Base-by-base conservation (phyloP, 2,113 vertebrate species). In the Astur gentilis region DNA sequence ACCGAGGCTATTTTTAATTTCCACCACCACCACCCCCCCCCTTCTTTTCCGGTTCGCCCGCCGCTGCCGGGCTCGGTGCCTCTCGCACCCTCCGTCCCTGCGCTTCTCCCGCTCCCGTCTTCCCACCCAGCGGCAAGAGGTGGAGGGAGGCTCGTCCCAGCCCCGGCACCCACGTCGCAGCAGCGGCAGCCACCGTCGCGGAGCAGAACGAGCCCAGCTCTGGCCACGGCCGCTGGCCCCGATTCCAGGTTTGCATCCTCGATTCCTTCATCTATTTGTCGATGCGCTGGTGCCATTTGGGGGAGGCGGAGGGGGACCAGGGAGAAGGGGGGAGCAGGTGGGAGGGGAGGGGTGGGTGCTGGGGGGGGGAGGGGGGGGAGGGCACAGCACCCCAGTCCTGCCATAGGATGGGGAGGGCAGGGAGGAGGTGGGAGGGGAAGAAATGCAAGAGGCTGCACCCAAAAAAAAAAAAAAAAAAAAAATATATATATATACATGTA, bases 201-300 rank as follows among this genome's bases (percentile, higher is more conserved):
- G 11, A 57, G 16, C 83, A 40, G n/a, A 34, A 49, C 16, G 3
- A 79, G 7, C 86, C 23, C 78, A 2, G 90, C 95, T 81, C 92
- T 49, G 57, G 72, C 92, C 18, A 23, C 61, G 62, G 92, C 60
- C 78, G 23, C 95, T 83, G 88, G 93, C 96, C 95, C 97, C 29
- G 83, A 72, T 45, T 67, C 70, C 97, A 98, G 97, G 97, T 97
- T 97, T 87, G 97, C 92, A 92, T 88, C 93, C 71, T 40, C 2
- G 23, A 57, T 78, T 80, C 72, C 77, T 77, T 60, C 79, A 1
- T 61, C 61, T 23, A 7, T 25, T 61, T 40, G 79, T 11, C 32
- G 61, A 70, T 58, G 66, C 52, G 77, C 64, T 17, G 44, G 78
- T 78, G 76, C 79, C 90, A 49, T 77, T 55, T 23, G 42, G 71